phyloP scores from a whole-genome alignment of 2,888 invertebrate genomes.

The Aproaerema taeniolella region DNA sequence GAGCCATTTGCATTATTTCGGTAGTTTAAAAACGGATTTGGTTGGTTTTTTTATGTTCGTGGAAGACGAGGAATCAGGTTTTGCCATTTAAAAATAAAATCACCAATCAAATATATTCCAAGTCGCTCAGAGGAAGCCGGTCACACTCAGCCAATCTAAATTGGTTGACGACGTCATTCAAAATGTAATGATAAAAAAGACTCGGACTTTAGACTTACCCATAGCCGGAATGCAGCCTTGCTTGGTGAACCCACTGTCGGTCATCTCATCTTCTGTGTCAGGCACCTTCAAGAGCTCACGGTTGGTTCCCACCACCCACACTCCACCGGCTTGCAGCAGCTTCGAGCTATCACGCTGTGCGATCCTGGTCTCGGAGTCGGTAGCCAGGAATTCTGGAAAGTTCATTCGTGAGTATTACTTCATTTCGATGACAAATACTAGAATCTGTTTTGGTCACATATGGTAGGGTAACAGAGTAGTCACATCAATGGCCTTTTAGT shows the following conservation, averaged over 20 bases:
- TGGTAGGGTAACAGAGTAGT: no score
- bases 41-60: no score
- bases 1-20: no score
- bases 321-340: constrained; percentile 22
- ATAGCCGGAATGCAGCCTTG: constrained; percentile 32
- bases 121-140: no score
- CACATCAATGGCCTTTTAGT: no score
- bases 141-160: no score
- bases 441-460: neutral
- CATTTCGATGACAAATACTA: neutral
- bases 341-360: neutral
- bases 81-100: no score
- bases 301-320: constrained; percentile 21
- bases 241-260: constrained; percentile 22
- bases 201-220: constrained; percentile 31
- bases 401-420: neutral
- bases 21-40: no score
- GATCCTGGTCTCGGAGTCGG: neutral
- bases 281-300: constrained; percentile 17
- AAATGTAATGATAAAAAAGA: no score
- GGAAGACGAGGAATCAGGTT: no score
- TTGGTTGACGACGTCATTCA: no score
- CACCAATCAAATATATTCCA: no score
- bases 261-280: neutral
- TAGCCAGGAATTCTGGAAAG: neutral